These are phyloP conservation scores for Syngnathoides biaculeatus DNA, from an alignment of 2,113 vertebrate genomes.

Conservation along the genomic window DNA sequence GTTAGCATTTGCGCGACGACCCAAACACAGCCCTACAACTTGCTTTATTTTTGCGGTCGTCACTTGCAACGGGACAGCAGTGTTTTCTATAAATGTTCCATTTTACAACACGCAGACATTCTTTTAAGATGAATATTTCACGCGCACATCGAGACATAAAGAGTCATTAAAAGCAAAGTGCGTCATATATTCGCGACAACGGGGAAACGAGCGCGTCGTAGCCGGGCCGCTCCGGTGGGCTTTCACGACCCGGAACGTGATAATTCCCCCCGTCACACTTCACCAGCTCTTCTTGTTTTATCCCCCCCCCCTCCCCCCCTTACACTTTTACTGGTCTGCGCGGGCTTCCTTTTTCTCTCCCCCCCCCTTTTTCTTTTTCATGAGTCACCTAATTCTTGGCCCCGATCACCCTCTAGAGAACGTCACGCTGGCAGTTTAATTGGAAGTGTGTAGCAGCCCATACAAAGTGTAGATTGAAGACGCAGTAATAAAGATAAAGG, in stretches of 20 bases:
- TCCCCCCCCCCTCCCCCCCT: not conserved
- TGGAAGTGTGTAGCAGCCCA: slow-evolving; percentile 22
- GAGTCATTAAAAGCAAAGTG: slow-evolving; percentile 2
- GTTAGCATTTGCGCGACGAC: too few species aligned
- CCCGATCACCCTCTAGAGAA: slow-evolving; percentile 11
- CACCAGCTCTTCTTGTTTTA: not conserved
- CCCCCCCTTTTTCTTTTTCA: not conserved
- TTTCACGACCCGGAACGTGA: slow-evolving; percentile 3
- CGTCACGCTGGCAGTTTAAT: slow-evolving; percentile 26
- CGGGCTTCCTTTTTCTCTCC: not conserved
- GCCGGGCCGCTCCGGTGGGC: not conserved
- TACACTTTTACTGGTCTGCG: slow-evolving; percentile 15
- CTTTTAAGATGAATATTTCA: slow-evolving; percentile 7
- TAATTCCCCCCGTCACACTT: not conserved
- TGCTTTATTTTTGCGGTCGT: not conserved
- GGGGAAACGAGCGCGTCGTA: not conserved
- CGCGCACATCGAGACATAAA: not conserved
- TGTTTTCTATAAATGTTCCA: not conserved
- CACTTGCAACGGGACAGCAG: not conserved
- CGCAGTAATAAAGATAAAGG: slow-evolving; percentile 15
- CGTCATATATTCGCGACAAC: slow-evolving; percentile 5
- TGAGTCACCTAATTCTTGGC: slow-evolving; percentile 21
- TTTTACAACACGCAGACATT: slow-evolving; percentile 1
- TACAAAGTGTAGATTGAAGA: slow-evolving; percentile 43
- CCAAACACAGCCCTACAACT: not conserved